Conservation (phyloP, 2,113 vertebrate species). For the Corythoichthys intestinalis region DNA sequence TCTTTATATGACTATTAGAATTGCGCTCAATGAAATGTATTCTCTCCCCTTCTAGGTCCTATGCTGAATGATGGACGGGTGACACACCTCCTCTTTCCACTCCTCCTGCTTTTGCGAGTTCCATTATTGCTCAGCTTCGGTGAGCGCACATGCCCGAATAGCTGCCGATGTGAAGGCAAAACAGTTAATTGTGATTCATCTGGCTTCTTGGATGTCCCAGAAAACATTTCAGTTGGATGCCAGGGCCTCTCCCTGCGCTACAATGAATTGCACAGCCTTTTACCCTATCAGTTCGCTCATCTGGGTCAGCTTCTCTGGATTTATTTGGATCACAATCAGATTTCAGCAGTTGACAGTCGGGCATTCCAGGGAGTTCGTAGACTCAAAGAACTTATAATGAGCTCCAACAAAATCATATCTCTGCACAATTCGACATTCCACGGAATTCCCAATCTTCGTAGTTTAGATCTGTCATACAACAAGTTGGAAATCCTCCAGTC, state of each 20-base stretch:
- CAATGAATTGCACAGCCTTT: conserved; percentile 92
- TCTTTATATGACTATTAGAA: neutral
- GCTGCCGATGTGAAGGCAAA: conserved; percentile 94
- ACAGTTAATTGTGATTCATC: conserved; percentile 98
- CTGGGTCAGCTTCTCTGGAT: conserved; percentile 98
- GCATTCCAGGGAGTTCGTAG: conserved; percentile 93
- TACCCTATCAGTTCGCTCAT: conserved; percentile 93
- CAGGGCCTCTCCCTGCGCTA: conserved; percentile 94
- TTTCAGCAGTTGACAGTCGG: conserved; percentile 87
- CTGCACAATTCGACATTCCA: conserved; percentile 96
- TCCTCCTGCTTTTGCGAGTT: conserved; percentile 76
- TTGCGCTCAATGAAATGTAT: conserved; percentile 6
- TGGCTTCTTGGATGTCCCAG: conserved; percentile 88
- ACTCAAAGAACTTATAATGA: conserved; percentile 95
- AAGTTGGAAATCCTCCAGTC: conserved; percentile 89
- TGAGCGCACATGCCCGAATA: conserved; percentile 90
- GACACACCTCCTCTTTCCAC: conserved; percentile 77
- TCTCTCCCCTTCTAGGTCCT: conserved; percentile 52
- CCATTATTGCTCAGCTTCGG: conserved; percentile 77
- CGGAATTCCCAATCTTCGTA: conserved; percentile 92
- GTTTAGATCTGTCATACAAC: conserved; percentile 96
- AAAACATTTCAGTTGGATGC: conserved; percentile 91
- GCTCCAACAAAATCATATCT: conserved; percentile 91
- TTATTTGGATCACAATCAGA: conserved; percentile 97
- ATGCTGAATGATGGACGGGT: conserved; percentile 62